Evolutionary conservation across 35 echinoderm and acorn worm genomes (phyloP).

Genomic region (Heliocidaris tuberculata): DNA sequence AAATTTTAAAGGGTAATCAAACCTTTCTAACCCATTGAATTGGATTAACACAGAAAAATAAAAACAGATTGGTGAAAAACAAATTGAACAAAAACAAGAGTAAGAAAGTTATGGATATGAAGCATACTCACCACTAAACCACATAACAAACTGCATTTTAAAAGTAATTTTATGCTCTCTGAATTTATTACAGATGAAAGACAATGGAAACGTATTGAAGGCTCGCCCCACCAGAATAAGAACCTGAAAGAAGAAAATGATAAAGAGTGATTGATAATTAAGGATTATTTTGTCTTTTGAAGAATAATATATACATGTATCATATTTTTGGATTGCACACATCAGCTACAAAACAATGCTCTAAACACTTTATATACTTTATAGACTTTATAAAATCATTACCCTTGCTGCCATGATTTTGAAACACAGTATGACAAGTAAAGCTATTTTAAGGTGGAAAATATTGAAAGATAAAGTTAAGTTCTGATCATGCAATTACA

Average conservation of each 20-base stretch:
- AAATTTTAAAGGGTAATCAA: too few species aligned
- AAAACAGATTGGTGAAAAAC: background rate
- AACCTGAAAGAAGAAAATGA: conserved; percentile 55
- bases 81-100: background rate
- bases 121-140: conserved; percentile 96
- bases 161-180: conserved; percentile 90
- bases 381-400: too few species aligned
- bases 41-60: background rate
- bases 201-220: conserved; percentile 90
- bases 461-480: too few species aligned
- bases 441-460: too few species aligned
- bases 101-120: background rate
- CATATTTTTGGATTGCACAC: too few species aligned
- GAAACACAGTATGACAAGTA: too few species aligned
- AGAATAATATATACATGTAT: background rate
- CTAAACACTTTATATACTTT: too few species aligned
- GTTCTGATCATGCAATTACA: too few species aligned
- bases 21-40: too few species aligned
- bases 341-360: too few species aligned
- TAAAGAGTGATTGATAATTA: background rate
- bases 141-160: conserved; percentile 99
- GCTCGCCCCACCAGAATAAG: conserved; percentile 92
- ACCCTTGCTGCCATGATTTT: too few species aligned
- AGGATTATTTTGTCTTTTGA: background rate
- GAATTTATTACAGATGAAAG: conserved; percentile 94